Evolutionary conservation across 2,797 vertebrate species (phyloP).

Genomic region (Onychomys torridus): DNA sequence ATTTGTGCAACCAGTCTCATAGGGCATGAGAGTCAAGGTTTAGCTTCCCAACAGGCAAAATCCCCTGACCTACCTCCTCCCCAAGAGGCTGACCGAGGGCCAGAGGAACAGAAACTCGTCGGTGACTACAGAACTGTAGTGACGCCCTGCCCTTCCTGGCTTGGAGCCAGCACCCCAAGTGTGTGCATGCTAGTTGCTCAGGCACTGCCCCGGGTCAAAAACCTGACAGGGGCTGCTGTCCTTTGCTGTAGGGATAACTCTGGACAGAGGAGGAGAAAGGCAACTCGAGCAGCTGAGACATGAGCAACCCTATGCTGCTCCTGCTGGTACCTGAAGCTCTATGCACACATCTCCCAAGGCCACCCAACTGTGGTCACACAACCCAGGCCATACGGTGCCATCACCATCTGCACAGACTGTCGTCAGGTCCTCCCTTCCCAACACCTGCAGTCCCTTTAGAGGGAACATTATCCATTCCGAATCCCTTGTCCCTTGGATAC

Average conservation of each 20-base stretch:
- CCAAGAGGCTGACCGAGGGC: neutral
- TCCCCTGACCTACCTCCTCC: neutral
- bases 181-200: neutral
- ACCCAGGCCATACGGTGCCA: neutral
- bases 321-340: neutral
- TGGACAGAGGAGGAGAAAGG: neutral
- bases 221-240: neutral
- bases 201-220: neutral
- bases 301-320: neutral
- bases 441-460: neutral
- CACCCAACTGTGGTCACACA: neutral
- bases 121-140: neutral
- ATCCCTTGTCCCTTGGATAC: neutral
- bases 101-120: constrained; percentile 21
- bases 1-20: neutral
- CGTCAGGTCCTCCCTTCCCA: neutral
- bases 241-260: neutral
- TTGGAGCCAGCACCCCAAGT: neutral
- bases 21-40: neutral
- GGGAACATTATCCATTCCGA: neutral
- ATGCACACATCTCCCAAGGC: neutral
- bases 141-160: neutral
- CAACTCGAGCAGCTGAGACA: too few species aligned
- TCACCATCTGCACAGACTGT: neutral
- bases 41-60: neutral